Conservation (phyloP, 2,113 vertebrate species). For the Gavialis gangeticus region DNA sequence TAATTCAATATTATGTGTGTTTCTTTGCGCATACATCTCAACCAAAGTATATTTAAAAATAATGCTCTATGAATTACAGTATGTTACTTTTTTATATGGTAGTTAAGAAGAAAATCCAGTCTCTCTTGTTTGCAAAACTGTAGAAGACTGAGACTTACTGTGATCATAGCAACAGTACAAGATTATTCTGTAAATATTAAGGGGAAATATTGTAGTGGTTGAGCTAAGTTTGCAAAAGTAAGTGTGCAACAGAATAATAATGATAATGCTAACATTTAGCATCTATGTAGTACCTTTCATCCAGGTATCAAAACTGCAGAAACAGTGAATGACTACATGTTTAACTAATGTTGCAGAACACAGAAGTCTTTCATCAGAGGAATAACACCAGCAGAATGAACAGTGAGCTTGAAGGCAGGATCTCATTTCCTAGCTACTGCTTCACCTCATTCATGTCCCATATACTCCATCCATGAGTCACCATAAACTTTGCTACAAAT, state of each 20-base stretch:
- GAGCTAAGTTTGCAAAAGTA: too few relatives aligned
- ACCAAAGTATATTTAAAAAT: not conserved
- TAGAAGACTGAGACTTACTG: not conserved
- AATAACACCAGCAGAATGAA: not conserved
- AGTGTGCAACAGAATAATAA: not conserved
- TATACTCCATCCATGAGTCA: not conserved
- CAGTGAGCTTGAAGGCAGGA: not conserved
- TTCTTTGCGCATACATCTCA: not conserved
- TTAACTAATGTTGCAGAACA: not conserved
- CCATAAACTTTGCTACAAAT: not conserved
- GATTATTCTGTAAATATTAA: not conserved
- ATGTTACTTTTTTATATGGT: not conserved
- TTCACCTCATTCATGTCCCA: not conserved
- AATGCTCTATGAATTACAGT: fast-evolving
- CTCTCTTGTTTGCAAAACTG: not conserved
- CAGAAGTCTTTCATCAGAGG: not conserved
- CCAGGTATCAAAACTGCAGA: not conserved
- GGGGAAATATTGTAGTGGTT: not conserved
- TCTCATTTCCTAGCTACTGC: not conserved
- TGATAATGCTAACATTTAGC: not conserved
- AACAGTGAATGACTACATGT: not conserved
- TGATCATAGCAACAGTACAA: not conserved
- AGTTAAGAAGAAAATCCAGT: not conserved
- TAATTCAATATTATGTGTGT: not conserved
- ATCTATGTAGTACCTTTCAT: not conserved